Percentiles rank a stretch among this genome's conserved stretches.
phyloP scores from a whole-genome alignment of 2,113 vertebrate species.

The Lepidiolamprologus cunningtoni region DNA sequence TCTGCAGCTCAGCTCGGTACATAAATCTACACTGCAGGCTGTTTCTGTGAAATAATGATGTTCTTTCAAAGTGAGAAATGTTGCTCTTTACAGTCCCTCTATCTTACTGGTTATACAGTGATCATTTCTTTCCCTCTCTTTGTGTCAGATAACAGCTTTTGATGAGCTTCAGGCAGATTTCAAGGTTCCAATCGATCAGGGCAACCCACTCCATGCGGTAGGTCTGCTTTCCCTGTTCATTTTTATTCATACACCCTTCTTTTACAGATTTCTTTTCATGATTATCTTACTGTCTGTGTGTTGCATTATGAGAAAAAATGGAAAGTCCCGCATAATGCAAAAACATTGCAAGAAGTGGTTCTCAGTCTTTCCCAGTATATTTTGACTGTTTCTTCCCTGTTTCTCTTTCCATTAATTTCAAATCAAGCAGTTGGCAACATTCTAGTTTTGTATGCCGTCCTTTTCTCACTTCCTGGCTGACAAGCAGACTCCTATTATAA shows the following conservation, averaged over 20 bases:
- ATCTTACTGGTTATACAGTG: not conserved
- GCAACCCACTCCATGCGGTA: slow-evolving; percentile 76
- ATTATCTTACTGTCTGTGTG: not conserved
- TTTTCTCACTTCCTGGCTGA: not conserved
- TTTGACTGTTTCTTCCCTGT: not conserved
- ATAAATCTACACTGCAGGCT: not conserved
- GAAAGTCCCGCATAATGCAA: not conserved
- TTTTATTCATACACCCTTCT: not conserved
- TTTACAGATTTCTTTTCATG: not conserved
- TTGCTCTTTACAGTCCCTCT: not conserved
- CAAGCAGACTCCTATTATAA: not conserved
- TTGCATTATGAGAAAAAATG: not conserved
- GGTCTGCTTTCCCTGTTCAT: not conserved
- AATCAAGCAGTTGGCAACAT: slow-evolving; percentile 13
- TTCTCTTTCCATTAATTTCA: slow-evolving; percentile 16
- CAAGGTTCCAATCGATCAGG: slow-evolving; percentile 79
- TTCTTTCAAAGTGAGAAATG: not conserved
- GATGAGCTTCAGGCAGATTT: slow-evolving; percentile 80
- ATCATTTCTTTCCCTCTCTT: not conserved
- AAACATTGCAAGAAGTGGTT: not conserved
- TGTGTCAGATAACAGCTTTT: slow-evolving; percentile 75
- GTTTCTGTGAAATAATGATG: not conserved
- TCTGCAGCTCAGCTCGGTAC: not conserved
- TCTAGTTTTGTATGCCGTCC: not conserved
- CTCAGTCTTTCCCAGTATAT: not conserved